These are phyloP conservation scores for Ceratina calcarata DNA, from an alignment of 1,140 invertebrate genomes.

Conservation along the genomic window DNA sequence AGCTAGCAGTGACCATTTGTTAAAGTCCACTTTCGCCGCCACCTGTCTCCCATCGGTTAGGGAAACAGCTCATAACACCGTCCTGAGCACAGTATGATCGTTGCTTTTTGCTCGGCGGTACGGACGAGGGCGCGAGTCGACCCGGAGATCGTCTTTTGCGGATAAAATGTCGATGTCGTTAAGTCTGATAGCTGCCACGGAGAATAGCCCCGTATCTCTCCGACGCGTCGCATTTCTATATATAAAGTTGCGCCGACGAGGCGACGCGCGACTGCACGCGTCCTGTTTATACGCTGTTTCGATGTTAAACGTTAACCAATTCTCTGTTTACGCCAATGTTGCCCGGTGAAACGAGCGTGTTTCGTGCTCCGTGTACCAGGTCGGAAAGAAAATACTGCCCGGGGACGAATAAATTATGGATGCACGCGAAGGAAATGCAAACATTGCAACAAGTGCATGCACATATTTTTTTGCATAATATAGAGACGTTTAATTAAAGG, in stretches of 20 bases:
- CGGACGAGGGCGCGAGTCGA: conserved; percentile 29
- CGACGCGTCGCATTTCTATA: conserved; percentile 13
- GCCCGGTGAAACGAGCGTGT: no score
- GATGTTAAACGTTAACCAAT: not conserved
- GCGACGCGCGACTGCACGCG: not conserved
- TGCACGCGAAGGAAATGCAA: not conserved
- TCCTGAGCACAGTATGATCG: conserved; percentile 35
- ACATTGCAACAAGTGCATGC: not conserved
- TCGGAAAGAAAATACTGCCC: not conserved
- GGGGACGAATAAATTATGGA: not conserved
- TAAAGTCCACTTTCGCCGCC: conserved; percentile 65
- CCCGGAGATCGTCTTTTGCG: conserved; percentile 19
- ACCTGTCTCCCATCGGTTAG: conserved; percentile 60
- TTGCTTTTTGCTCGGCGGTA: conserved; percentile 42
- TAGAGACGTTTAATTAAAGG: not conserved
- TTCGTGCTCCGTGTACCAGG: not conserved
- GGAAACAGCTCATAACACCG: conserved; percentile 58
- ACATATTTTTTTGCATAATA: not conserved
- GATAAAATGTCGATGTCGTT: conserved; percentile 53
- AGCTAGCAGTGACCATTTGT: conserved; percentile 70
- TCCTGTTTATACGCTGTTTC: conserved; percentile 5
- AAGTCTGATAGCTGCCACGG: conserved; percentile 30
- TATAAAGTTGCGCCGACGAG: conserved; percentile 1
- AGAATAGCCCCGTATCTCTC: conserved; percentile 24
- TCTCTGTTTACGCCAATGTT: not conserved